phyloP scores from a whole-genome alignment of 2,888 invertebrate species.

The Physocephala rufipes region DNA sequence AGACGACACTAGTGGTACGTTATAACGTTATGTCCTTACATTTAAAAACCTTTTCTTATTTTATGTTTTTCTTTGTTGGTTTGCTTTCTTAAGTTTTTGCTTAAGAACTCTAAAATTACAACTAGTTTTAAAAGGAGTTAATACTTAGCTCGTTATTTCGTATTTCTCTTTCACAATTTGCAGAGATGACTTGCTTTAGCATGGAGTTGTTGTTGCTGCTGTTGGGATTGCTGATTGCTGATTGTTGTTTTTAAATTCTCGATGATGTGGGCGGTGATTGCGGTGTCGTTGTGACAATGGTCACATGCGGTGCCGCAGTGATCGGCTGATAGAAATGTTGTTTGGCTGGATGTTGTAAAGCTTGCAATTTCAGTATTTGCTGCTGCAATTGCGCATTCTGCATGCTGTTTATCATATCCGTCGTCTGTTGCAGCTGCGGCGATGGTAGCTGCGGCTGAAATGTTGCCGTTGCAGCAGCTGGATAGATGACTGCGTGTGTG shows the following conservation, averaged over 20 bases:
- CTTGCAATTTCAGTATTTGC: constrained; percentile 44
- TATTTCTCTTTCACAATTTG: neutral
- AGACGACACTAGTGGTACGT: no score
- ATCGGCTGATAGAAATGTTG: constrained; percentile 41
- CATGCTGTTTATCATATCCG: no score
- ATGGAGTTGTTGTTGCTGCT: constrained; percentile 49
- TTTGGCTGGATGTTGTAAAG: constrained; percentile 44
- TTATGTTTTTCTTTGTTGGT: constrained; percentile 16
- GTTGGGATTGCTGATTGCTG: constrained; percentile 37
- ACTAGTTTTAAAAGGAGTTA: constrained; percentile 6
- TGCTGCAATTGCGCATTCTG: constrained; percentile 49
- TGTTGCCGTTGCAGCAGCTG: constrained; percentile 23
- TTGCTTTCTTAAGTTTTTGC: constrained; percentile 28
- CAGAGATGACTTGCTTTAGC: constrained; percentile 41
- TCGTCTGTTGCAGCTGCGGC: constrained; percentile 47
- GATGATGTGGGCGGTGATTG: constrained; percentile 50
- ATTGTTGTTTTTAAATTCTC: constrained; percentile 22
- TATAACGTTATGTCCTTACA: no score
- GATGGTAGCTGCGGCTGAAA: neutral
- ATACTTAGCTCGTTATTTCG: constrained; percentile 3
- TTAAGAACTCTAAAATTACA: constrained; percentile 22
- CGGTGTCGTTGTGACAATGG: constrained; percentile 39
- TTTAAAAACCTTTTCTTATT: no score
- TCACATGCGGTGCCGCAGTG: constrained; percentile 23
- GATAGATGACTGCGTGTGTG: constrained; percentile 40